A percentile compares a stretch with the other conserved stretches of the same genome.
These are phyloP conservation scores for Eurois occulta DNA, from an alignment of 2,888 invertebrate genomes.

Conservation along the genomic window DNA sequence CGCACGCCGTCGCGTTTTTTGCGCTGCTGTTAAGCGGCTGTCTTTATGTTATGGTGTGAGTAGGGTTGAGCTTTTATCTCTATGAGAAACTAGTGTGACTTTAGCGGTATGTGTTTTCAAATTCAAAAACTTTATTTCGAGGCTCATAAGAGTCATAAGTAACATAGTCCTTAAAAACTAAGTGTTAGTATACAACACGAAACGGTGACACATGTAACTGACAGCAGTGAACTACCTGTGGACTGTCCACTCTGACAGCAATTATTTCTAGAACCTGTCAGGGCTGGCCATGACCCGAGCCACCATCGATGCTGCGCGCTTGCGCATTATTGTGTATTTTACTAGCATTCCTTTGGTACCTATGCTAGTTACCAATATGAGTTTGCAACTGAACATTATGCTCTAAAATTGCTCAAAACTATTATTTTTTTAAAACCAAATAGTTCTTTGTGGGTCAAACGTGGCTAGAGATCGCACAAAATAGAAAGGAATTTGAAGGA, in stretches of 20 bases:
- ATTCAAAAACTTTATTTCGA: too few species aligned
- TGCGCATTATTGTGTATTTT: too few species aligned
- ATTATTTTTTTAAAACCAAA: background rate
- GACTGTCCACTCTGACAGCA: too few species aligned
- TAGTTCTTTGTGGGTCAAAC: background rate
- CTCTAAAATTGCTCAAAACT: background rate
- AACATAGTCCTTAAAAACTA: too few species aligned
- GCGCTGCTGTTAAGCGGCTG: conserved; percentile 47
- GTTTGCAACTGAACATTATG: background rate
- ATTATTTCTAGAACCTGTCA: too few species aligned
- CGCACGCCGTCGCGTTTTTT: conserved; percentile 59
- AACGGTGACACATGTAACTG: too few species aligned
- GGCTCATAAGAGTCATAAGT: too few species aligned
- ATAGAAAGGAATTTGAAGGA: background rate
- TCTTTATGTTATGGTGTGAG: conserved; percentile 43
- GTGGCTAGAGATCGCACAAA: background rate
- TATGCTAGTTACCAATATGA: too few species aligned
- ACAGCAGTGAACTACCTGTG: too few species aligned
- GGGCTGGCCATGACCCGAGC: too few species aligned
- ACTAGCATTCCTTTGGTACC: background rate
- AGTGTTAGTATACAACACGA: too few species aligned
- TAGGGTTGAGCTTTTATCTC: conserved; percentile 56
- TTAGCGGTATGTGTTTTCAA: background rate
- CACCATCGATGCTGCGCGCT: too few species aligned
- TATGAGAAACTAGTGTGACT: conserved; percentile 5